phyloP scores from a whole-genome alignment of 1,140 invertebrate species.

The Calliopsis andreniformis region DNA sequence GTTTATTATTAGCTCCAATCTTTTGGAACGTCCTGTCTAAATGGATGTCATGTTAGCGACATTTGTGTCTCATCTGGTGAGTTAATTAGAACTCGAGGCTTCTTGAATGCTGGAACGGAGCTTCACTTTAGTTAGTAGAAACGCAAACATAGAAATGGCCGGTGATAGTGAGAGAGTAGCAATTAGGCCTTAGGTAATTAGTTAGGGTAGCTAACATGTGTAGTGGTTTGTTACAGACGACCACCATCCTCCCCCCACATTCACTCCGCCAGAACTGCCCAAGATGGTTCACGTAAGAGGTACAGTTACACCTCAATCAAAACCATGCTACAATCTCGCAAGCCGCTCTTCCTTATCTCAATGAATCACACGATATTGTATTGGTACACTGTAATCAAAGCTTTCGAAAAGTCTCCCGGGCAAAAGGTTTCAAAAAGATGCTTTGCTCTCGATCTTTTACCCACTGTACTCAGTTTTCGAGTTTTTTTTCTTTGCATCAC shows the following conservation, averaged over 20 bases:
- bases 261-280: conserved; percentile 97
- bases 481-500: conserved; percentile 6
- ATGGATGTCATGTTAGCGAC: too few relatives aligned
- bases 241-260: conserved; percentile 95
- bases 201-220: conserved; percentile 82
- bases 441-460: conserved; percentile 31
- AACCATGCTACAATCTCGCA: conserved; percentile 78
- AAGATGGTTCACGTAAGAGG: conserved; percentile 98
- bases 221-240: conserved; percentile 94
- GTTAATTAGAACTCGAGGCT: neutral
- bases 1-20: too few relatives aligned
- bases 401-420: conserved; percentile 24
- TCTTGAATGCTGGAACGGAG: conserved; percentile 46
- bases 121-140: conserved; percentile 38
- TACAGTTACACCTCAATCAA: conserved; percentile 84
- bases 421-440: conserved; percentile 16
- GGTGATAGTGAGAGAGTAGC: conserved; percentile 55
- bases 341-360: conserved; percentile 74
- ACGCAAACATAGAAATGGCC: conserved; percentile 46
- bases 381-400: conserved; percentile 27
- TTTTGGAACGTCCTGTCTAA: too few relatives aligned
- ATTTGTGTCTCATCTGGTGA: too few relatives aligned
- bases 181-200: conserved; percentile 74
- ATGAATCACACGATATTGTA: conserved; percentile 63
- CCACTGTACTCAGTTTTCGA: conserved; percentile 19